Conservation (phyloP, 2,113 vertebrate species). For the Solenodon paradoxus region DNA sequence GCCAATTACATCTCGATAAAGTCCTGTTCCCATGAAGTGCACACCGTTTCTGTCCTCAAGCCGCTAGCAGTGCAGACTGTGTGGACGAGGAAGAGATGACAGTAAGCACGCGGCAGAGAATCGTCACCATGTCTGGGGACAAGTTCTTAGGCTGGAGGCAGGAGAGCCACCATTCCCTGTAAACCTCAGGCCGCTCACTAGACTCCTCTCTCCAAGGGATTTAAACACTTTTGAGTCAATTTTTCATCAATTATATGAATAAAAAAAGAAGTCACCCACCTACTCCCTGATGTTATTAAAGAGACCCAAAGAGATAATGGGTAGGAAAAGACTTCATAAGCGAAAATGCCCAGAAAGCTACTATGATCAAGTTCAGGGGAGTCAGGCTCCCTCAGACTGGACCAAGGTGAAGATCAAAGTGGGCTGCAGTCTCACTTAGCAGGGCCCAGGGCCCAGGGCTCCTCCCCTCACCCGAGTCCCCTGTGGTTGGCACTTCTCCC, state of each 20-base stretch:
- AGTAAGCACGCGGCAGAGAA: neutral
- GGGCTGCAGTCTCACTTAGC: neutral
- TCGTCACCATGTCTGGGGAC: neutral
- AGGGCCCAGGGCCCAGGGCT: neutral
- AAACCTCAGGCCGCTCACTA: neutral
- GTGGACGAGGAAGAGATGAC: too few species aligned
- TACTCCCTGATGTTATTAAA: neutral
- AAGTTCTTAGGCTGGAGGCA: neutral
- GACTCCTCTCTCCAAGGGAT: neutral
- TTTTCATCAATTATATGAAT: neutral
- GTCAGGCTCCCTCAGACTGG: neutral
- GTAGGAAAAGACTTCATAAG: neutral
- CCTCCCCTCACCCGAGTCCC: neutral
- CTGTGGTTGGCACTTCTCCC: neutral
- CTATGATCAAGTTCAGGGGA: rapidly evolving
- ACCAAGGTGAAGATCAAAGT: neutral
- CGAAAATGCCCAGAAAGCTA: neutral
- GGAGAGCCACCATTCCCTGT: neutral
- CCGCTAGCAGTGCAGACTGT: neutral
- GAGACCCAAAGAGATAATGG: neutral
- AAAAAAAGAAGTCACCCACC: neutral
- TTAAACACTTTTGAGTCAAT: neutral
- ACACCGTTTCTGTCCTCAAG: neutral
- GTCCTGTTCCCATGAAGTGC: neutral
- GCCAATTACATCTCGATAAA: neutral